These are phyloP conservation scores for Boloria selene DNA, from an alignment of 2,888 invertebrate genomes.

Conservation along the genomic window DNA sequence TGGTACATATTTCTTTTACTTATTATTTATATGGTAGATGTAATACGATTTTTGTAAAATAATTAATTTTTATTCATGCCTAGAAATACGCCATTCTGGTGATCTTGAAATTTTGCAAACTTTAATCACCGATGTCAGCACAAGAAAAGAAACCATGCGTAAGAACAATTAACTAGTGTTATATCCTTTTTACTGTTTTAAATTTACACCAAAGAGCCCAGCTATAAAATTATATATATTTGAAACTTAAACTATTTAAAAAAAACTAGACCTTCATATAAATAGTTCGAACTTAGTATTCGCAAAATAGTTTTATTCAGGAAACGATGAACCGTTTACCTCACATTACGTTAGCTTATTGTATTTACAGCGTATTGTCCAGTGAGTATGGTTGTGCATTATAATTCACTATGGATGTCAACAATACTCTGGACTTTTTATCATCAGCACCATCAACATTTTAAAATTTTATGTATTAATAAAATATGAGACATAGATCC, in stretches of 20 bases:
- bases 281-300: constrained; percentile 58
- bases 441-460: constrained; percentile 19
- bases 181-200: too few species aligned
- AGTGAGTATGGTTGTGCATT: constrained; percentile 58
- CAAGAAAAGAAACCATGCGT: too few species aligned
- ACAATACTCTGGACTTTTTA: constrained; percentile 22
- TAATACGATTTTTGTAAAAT: too few species aligned
- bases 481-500: not conserved
- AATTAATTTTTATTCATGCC: too few species aligned
- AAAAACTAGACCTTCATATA: too few species aligned
- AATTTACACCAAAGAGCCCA: not conserved
- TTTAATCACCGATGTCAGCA: too few species aligned
- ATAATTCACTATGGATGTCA: constrained; percentile 46
- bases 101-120: too few species aligned
- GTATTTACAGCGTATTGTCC: constrained; percentile 67
- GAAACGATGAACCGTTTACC: constrained; percentile 70
- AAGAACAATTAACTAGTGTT: too few species aligned
- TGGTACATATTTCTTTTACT: too few species aligned
- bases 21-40: too few species aligned
- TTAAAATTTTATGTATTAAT: constrained; percentile 5
- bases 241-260: too few species aligned
- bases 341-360: constrained; percentile 70
- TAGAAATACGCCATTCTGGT: too few species aligned
- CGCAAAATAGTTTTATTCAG: constrained; percentile 57
- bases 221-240: not conserved